Conservation (phyloP, 2,113 vertebrate genomes). For the Corythornis vintsioides region DNA sequence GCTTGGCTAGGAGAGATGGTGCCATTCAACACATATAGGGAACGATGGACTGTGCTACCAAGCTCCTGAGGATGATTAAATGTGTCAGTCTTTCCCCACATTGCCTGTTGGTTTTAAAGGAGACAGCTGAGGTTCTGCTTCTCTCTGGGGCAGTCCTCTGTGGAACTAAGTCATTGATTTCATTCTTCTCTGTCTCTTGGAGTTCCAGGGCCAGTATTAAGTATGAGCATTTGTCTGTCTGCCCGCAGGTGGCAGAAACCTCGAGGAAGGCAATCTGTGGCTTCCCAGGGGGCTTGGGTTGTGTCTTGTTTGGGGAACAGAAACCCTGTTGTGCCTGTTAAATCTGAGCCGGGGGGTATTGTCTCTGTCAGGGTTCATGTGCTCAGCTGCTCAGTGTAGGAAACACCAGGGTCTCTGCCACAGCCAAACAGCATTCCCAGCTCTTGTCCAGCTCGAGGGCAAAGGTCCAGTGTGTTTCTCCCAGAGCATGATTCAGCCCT, state of each 20-base stretch:
- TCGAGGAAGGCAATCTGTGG: not conserved
- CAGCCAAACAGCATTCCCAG: not conserved
- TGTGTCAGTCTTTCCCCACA: not conserved
- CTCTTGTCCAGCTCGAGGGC: not conserved
- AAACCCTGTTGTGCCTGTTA: rapidly evolving
- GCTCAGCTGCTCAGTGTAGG: not conserved
- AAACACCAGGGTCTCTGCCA: rapidly evolving
- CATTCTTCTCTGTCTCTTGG: not conserved
- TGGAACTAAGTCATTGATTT: not conserved
- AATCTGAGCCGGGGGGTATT: rapidly evolving
- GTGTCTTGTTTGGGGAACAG: not conserved
- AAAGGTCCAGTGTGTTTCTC: not conserved
- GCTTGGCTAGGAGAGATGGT: not conserved
- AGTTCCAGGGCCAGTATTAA: not conserved
- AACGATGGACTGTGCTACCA: not conserved
- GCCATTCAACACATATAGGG: rapidly evolving
- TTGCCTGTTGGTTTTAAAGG: not conserved
- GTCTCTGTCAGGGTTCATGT: rapidly evolving
- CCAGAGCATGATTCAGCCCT: not conserved
- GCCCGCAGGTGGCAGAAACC: not conserved
- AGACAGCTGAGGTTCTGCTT: not conserved
- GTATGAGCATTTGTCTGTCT: not conserved
- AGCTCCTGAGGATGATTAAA: not conserved
- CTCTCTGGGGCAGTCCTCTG: not conserved
- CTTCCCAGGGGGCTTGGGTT: not conserved